Conservation (phyloP, 2,888 invertebrate genomes). For the Dicycla oo region DNA sequence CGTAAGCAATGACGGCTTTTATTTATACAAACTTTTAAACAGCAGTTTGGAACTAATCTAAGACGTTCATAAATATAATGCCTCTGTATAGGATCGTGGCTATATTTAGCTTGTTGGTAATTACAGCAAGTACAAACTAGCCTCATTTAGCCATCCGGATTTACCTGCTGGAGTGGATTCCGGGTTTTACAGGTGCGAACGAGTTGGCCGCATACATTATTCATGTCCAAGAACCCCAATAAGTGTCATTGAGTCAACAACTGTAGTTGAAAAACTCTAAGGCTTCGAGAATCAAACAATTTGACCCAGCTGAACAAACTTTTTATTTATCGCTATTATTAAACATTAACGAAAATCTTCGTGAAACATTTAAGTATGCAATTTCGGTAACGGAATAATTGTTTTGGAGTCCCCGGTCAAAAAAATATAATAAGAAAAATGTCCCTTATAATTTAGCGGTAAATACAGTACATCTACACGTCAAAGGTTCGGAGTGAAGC, state of each 20-base stretch:
- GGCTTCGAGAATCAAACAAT: conserved; percentile 61
- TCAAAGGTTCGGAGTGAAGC: conserved; percentile 74
- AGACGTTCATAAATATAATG: conserved; percentile 60
- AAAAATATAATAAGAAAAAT: conserved; percentile 34
- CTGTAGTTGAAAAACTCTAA: conserved; percentile 72
- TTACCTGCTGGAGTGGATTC: conserved; percentile 28
- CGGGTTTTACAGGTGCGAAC: conserved; percentile 40
- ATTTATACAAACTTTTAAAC: conserved; percentile 71
- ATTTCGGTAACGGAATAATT: conserved; percentile 33
- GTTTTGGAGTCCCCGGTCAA: conserved; percentile 18
- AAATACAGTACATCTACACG: conserved; percentile 65
- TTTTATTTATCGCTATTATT: conserved; percentile 26
- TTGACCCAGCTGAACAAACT: conserved; percentile 40
- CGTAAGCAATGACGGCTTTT: conserved; percentile 72
- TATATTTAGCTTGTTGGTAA: conserved; percentile 57
- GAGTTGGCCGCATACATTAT: conserved; percentile 73
- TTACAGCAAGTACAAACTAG: no score
- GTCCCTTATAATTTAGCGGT: conserved; percentile 41
- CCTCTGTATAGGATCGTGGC: conserved; percentile 43
- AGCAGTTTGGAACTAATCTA: conserved; percentile 68
- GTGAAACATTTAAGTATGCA: conserved; percentile 23
- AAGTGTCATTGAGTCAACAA: conserved; percentile 80
- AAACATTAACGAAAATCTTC: conserved; percentile 32
- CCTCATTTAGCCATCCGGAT: conserved; percentile 38
- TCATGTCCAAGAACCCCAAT: conserved; percentile 78